Conservation (phyloP, 2,888 invertebrate species). For the Eumacrocentrus americanus region DNA sequence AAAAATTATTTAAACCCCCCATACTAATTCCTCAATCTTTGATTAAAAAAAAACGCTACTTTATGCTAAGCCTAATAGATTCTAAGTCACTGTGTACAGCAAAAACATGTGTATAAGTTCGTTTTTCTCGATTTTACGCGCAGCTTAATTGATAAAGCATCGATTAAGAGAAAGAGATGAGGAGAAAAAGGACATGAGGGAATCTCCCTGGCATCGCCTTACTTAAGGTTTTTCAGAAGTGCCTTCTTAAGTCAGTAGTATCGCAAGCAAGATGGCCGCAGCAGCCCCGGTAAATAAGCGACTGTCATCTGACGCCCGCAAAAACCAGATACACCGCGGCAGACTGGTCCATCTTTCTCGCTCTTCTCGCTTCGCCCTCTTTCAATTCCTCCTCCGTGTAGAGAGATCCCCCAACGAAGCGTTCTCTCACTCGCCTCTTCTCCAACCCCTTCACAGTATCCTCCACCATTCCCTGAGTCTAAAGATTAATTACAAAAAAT, state of each 20-base stretch:
- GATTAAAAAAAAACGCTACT: not conserved
- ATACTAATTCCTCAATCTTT: not conserved
- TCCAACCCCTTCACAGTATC: slow-evolving; percentile 9
- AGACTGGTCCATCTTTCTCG: slow-evolving; percentile 50
- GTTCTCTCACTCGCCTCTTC: not conserved
- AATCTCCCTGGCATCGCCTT: slow-evolving; percentile 33
- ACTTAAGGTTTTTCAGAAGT: slow-evolving; percentile 29
- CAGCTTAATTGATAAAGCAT: slow-evolving; percentile 11
- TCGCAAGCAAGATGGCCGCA: slow-evolving; percentile 58
- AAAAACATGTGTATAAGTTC: no score
- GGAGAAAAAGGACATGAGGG: slow-evolving; percentile 26
- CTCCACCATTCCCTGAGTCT: slow-evolving; percentile 42
- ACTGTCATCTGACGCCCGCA: slow-evolving; percentile 61
- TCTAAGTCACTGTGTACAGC: no score
- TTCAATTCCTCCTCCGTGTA: slow-evolving; percentile 15
- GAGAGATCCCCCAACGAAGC: slow-evolving; percentile 14
- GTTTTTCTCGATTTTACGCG: no score
- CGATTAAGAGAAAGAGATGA: slow-evolving; percentile 17
- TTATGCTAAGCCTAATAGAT: no score
- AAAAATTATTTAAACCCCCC: not conserved
- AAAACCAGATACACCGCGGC: slow-evolving; percentile 58
- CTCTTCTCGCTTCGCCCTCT: slow-evolving; percentile 25
- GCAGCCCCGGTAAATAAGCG: slow-evolving; percentile 59
- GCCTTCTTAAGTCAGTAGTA: slow-evolving; percentile 56
- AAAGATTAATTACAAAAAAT: slow-evolving; percentile 61